Conservation (phyloP, 2,797 vertebrate species). For the Tarsius wallacei region DNA sequence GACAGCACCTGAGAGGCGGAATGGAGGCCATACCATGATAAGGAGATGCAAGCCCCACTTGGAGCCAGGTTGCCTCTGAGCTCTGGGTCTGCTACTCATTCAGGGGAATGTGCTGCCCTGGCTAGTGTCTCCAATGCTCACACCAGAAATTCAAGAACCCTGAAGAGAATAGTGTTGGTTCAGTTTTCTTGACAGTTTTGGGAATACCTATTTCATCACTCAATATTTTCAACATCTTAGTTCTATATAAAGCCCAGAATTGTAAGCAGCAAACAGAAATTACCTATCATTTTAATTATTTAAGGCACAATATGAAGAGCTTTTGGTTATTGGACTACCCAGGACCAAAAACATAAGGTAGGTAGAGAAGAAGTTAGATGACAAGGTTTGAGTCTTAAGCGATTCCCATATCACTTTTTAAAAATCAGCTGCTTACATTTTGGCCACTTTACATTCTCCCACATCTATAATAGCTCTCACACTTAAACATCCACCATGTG, state of each 20-base stretch:
- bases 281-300: background rate
- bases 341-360: background rate
- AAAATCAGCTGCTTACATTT: background rate
- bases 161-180: background rate
- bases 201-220: background rate
- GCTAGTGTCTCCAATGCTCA: background rate
- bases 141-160: background rate
- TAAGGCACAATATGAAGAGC: background rate
- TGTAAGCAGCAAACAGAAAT: background rate
- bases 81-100: accelerated
- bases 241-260: background rate
- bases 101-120: accelerated
- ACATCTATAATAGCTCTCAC: background rate
- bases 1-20: no score
- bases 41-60: accelerated
- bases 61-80: background rate
- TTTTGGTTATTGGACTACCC: background rate
- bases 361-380: accelerated
- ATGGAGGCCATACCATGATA: no score
- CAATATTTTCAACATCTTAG: background rate
- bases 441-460: background rate
- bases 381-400: background rate
- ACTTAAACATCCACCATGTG: background rate
- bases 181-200: background rate
- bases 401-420: no score